Evolutionary conservation across 2,888 invertebrate genomes (phyloP).

Genomic region (Apomyelois bistriatella): DNA sequence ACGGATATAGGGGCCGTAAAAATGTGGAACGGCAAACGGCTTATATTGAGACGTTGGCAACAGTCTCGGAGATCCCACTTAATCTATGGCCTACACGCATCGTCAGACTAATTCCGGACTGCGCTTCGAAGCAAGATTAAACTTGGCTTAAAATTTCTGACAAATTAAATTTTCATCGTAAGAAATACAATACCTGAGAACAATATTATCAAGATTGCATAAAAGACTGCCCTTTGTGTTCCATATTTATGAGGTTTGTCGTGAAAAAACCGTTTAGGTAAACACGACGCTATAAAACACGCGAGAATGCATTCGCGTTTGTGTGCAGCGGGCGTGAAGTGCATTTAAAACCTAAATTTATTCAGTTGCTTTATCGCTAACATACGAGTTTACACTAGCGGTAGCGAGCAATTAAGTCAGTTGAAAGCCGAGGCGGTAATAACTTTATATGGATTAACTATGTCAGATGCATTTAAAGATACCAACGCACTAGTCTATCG

Average conservation of each 20-base stretch:
- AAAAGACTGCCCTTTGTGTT: conserved; percentile 55
- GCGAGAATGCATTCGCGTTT: conserved; percentile 49
- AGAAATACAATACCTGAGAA: conserved; percentile 43
- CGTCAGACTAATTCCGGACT: conserved; percentile 52
- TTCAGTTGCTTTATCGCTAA: conserved; percentile 62
- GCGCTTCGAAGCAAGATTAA: conserved; percentile 39
- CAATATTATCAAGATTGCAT: conserved; percentile 61
- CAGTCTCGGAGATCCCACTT: conserved; percentile 53
- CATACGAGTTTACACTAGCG: conserved; percentile 62
- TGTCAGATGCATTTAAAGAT: conserved; percentile 69
- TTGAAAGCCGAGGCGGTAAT: conserved; percentile 66
- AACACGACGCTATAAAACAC: conserved; percentile 56
- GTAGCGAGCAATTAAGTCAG: conserved; percentile 67
- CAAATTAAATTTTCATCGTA: conserved; percentile 50
- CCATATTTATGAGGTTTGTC: conserved; percentile 50
- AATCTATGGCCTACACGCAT: conserved; percentile 57
- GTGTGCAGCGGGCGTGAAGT: conserved; percentile 51
- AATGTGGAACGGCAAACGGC: conserved; percentile 59
- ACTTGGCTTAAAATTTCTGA: conserved; percentile 21
- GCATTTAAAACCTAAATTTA: conserved; percentile 59
- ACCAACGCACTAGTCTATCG: conserved; percentile 47
- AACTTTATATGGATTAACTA: conserved; percentile 71
- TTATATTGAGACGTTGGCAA: conserved; percentile 73
- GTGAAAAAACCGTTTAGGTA: conserved; percentile 61
- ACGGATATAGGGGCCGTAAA: conserved; percentile 75